These are phyloP conservation scores for Podotricha telesiphe DNA, from an alignment of 2,888 invertebrate species.

Conservation along the genomic window DNA sequence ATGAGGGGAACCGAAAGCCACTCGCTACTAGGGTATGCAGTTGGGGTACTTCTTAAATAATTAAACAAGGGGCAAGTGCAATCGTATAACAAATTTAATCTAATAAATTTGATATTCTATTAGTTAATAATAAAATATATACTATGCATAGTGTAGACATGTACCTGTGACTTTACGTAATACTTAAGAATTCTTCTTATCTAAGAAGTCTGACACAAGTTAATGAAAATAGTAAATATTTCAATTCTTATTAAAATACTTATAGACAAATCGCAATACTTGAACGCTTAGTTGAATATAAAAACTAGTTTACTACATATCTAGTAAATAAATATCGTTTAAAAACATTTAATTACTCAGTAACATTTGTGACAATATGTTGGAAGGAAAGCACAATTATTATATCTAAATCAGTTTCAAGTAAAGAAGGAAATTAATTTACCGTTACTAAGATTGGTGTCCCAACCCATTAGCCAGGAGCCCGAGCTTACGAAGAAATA, in stretches of 20 bases:
- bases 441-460: constrained; percentile 1
- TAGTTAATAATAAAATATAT: not conserved
- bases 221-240: no score
- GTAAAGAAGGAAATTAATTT: not conserved
- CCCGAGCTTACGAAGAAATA: constrained; percentile 16
- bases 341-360: no score
- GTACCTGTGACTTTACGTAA: no score
- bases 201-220: no score
- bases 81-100: constrained; percentile 1
- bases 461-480: constrained; percentile 13
- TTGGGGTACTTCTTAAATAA: constrained; percentile 37
- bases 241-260: no score
- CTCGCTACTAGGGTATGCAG: constrained; percentile 33
- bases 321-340: not conserved
- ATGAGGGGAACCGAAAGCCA: constrained; percentile 29
- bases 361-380: no score
- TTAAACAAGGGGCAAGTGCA: constrained; percentile 31
- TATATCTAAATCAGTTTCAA: not conserved
- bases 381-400: not conserved
- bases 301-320: no score
- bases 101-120: not conserved
- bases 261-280: no score
- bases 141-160: no score
- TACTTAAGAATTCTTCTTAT: no score
- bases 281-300: no score